Evolutionary conservation across 2,888 invertebrate species (phyloP).

Genomic region (Didymodactylos carnosus): DNA sequence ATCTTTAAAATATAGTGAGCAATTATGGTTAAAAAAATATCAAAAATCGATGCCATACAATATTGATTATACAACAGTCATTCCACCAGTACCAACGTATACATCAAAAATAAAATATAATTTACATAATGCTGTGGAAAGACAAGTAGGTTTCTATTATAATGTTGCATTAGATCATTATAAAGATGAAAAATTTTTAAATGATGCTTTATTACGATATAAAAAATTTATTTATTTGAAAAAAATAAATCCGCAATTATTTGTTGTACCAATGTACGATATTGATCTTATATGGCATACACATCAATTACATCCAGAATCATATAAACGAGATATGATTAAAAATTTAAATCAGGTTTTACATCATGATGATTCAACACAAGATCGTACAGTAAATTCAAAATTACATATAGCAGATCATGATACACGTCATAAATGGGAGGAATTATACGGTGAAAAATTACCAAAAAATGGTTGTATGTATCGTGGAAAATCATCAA

Average conservation of each 20-base stretch:
- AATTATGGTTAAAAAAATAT: neutral
- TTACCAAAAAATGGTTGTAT: slow-evolving; percentile 17
- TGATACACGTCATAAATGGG: slow-evolving; percentile 35
- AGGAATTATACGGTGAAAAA: slow-evolving; percentile 29
- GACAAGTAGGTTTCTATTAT: neutral
- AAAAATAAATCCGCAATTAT: neutral
- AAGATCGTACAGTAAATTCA: slow-evolving; percentile 34
- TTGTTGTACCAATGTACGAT: neutral
- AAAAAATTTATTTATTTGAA: neutral
- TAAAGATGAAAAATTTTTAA: neutral
- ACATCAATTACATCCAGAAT: neutral
- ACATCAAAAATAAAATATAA: neutral
- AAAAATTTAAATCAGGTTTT: slow-evolving; percentile 22
- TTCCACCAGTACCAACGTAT: neutral
- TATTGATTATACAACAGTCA: neutral
- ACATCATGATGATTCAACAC: slow-evolving; percentile 37
- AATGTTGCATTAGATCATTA: neutral
- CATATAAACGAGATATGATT: neutral
- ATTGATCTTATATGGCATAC: slow-evolving; percentile 4
- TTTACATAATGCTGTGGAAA: neutral
- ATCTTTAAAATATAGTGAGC: neutral
- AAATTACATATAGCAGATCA: slow-evolving; percentile 33
- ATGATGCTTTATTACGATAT: neutral
- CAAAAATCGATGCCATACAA: neutral
- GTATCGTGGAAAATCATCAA: slow-evolving; percentile 1